Base-by-base conservation (phyloP, 2,888 invertebrate species). In the Troides helena region DNA sequence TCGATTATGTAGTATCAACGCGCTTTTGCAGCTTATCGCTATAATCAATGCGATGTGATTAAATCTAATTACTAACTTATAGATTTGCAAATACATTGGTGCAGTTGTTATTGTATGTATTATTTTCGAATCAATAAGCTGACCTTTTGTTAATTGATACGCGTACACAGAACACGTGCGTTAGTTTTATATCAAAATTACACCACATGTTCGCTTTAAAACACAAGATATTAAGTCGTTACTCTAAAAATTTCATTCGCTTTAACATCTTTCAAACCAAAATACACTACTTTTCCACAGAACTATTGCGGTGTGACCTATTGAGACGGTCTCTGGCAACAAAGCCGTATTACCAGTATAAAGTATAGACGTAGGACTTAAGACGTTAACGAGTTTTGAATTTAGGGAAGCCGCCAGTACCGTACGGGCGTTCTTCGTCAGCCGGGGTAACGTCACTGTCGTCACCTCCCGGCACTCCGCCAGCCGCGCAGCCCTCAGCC, bases 401-500 rank as follows among this genome's bases (percentile, higher is more conserved):
- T 21, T 10, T 76, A 90, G 92, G 92, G 78, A 95, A 95, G 89
- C 96, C 96, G 67, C 95, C 95, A 1, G 93, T 95, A 77, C 94
- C 95, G 77, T 95, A 95, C 87, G 94, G 95, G 0, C 94, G 95
- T n/a, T 95, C 95, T 71, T 95, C 95, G 75, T 92, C 92, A 0
- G 92, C 92, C 62, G 93, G 93, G 73, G 92, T 93, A 82, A 83
- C 91, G 74, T 81, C 88, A 64, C 85, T 90, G 69, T 73, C 74
- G 73, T 85, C 90, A 0, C 90, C 90, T 72, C 86, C 88, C 39
- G 82, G 74, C 80, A 83, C 86, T 65, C 88, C 88, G 69, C 81
- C 93, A 81, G 79, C 84, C 78, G 71, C 81, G 77, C 50, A 80
- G 73, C 67, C 80, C 78, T 36, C 74, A 79, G 62, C 79, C 75